Base-by-base conservation (phyloP, 2,888 invertebrate species). In the Ennomos fuscantarius region DNA sequence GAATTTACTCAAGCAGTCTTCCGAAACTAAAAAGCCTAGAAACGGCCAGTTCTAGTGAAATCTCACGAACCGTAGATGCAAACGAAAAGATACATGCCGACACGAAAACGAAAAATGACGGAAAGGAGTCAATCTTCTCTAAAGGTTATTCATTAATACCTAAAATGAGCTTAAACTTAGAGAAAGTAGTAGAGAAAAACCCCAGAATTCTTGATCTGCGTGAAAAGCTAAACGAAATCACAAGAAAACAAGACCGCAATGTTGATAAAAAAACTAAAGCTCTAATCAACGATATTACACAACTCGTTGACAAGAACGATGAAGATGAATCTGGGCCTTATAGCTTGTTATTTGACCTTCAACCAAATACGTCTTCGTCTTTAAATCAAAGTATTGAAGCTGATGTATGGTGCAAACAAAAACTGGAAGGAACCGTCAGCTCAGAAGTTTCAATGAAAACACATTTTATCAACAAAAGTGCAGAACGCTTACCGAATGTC, bases 311-410 rank as follows among this genome's bases (percentile, higher is more conserved):
- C 65, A 88, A 89, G 62, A 89, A 88, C 74, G 86, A 86, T 52
- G 82, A 83, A 46, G 88, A 90, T 64, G 89, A 89, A 60, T 94
- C 94, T 13, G 94, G 94, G 54, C 94, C 94, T 3, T 94, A 93
- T 68, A 94, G 94, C 70, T 87, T 94, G 64, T 81, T 94, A 41
- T 94, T 94, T 75, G 93, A 93, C 73, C 78, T 93, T 46, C 86
- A 93, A 69, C 68, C 84, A 12, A 81, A 87, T 67, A 74, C 88
- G 55, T 86, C 89, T 35, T 81, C 88, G 41, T 87, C 89, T 49
- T 74, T 72, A 58, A 83, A 76, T 50, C 74, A 78, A 13, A 71
- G 57, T 39, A 45, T 71, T 36, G 78, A 79, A 60, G 60, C 67
- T 12, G 82, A 82, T 54, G 64, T 79, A 53, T 84, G 85, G 84